Conservation (phyloP, 2,113 vertebrate genomes). For the Centrocercus urophasianus region DNA sequence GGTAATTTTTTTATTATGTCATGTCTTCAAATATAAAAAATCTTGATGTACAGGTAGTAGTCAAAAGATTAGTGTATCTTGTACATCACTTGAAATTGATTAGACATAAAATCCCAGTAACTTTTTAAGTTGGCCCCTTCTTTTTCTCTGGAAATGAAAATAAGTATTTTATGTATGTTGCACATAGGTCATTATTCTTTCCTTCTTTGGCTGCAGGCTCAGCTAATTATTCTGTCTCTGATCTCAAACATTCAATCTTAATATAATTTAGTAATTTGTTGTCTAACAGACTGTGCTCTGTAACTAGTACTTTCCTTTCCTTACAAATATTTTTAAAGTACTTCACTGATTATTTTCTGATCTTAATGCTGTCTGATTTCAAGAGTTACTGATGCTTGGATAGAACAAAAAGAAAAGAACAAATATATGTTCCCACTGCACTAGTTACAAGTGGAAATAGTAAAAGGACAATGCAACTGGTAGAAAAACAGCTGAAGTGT, state of each 20-base stretch:
- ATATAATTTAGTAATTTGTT: conserved; percentile 7
- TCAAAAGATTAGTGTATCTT: background rate
- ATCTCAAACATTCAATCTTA: conserved; percentile 3
- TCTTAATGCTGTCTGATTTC: background rate
- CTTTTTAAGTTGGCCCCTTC: conserved; percentile 15
- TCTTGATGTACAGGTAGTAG: background rate
- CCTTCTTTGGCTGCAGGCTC: conserved; percentile 27
- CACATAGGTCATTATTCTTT: background rate
- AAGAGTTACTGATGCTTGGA: background rate
- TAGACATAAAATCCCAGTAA: conserved; percentile 20
- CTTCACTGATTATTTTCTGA: background rate
- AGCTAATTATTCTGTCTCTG: background rate
- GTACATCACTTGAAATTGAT: conserved; percentile 14
- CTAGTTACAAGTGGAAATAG: background rate
- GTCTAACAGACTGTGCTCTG: background rate
- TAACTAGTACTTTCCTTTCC: background rate
- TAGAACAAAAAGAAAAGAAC: background rate
- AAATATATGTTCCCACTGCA: background rate
- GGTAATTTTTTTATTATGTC: background rate
- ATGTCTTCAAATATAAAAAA: background rate
- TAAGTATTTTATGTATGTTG: background rate
- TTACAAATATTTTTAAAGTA: background rate
- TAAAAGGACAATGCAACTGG: background rate
- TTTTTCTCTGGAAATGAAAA: conserved; percentile 12
- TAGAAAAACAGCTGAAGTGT: background rate